phyloP scores from a whole-genome alignment of 2,888 invertebrate genomes.

The Drosophila falleni region DNA sequence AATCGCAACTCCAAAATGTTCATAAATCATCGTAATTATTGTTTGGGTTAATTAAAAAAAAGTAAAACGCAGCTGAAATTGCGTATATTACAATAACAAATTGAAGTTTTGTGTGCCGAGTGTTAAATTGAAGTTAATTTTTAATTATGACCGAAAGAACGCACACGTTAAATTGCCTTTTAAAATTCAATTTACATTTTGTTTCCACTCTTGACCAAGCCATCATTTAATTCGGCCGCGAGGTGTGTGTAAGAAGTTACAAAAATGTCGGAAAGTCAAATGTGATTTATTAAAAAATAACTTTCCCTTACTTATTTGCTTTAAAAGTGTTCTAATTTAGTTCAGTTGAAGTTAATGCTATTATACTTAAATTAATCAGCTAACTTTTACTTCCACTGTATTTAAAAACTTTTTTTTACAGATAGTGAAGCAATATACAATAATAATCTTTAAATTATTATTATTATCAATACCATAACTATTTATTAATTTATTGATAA shows the following conservation, averaged over 20 bases:
- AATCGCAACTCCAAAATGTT: slow-evolving; percentile 32
- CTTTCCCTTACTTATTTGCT: no score
- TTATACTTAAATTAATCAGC: no score
- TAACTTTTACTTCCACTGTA: no score
- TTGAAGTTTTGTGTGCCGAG: slow-evolving; percentile 54
- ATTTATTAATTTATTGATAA: no score
- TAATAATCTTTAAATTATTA: no score
- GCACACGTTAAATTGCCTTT: slow-evolving; percentile 77
- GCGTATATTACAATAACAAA: slow-evolving; percentile 54
- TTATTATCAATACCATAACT: no score
- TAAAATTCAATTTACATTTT: slow-evolving; percentile 80
- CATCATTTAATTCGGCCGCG: slow-evolving; percentile 48
- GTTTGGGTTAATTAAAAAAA: slow-evolving; percentile 54
- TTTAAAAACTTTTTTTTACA: no score
- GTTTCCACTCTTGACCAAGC: slow-evolving; percentile 52
- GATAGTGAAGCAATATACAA: no score
- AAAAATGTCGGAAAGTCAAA: not conserved
- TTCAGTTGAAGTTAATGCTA: no score
- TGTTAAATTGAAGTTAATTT: slow-evolving; percentile 80
- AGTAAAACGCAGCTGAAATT: slow-evolving; percentile 28
- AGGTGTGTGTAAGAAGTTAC: slow-evolving; percentile 41
- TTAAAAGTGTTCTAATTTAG: no score
- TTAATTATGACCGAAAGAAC: slow-evolving; percentile 68
- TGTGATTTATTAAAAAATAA: no score
- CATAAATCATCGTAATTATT: slow-evolving; percentile 51